A percentile compares a stretch with the other conserved stretches of the same genome.
Conservation (phyloP, 2,797 vertebrate species). For the Miichthys miiuy region DNA sequence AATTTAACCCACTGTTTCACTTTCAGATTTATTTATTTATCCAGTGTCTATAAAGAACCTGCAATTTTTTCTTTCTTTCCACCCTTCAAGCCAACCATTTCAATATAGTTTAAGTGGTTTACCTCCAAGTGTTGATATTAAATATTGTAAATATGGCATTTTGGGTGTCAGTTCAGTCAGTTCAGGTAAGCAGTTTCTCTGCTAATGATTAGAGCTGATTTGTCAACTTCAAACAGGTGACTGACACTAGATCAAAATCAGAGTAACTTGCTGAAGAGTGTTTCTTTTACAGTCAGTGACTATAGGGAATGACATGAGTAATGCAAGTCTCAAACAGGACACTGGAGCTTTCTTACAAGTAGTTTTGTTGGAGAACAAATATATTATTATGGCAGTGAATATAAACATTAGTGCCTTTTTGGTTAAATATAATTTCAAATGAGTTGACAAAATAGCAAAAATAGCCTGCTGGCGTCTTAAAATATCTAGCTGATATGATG, state of each 20-base stretch:
- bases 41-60: background rate
- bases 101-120: conserved; percentile 3
- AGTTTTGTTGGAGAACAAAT: conserved; percentile 10
- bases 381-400: background rate
- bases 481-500: background rate
- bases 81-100: background rate
- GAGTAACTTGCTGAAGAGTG: background rate
- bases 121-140: conserved; percentile 7
- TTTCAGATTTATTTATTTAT: conserved; percentile 5
- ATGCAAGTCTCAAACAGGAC: background rate
- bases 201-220: conserved; percentile 36
- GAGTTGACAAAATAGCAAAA: conserved; percentile 11
- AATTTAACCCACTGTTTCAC: background rate
- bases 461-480: background rate
- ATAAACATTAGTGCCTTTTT: background rate
- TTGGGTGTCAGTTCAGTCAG: conserved; percentile 27
- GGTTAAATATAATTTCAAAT: background rate
- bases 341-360: background rate
- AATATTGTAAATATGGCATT: conserved; percentile 17
- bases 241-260: conserved; percentile 17
- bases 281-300: conserved; percentile 5
- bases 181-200: conserved; percentile 33
- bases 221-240: conserved; percentile 35
- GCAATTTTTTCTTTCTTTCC: background rate
- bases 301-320: background rate